Conservation (phyloP, 2,888 invertebrate genomes). For the Vannuccia rotundouncinata region DNA sequence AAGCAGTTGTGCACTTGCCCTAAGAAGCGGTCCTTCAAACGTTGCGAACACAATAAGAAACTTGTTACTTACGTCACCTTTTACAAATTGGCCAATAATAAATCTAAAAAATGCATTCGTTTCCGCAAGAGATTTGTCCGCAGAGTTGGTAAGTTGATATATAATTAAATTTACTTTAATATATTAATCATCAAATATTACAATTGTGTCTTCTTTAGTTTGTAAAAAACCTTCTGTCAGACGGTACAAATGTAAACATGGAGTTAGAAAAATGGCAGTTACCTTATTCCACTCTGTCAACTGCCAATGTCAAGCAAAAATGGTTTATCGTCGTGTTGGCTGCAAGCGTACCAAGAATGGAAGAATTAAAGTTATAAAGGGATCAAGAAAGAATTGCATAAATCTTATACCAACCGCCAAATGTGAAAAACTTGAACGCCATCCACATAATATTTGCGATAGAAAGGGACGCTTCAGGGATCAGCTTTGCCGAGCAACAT, state of each 20-base stretch:
- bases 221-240: background rate
- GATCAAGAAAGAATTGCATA: background rate
- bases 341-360: background rate
- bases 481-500: background rate
- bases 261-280: background rate
- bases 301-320: background rate
- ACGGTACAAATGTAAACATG: background rate
- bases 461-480: slow-evolving; percentile 1
- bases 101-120: background rate
- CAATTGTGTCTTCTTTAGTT: background rate
- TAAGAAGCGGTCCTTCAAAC: background rate
- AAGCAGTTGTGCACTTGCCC: background rate
- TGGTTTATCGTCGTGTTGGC: background rate
- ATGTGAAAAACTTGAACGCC: background rate
- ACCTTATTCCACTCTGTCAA: background rate
- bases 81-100: background rate
- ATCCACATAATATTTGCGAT: slow-evolving; percentile 19
- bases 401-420: slow-evolving; percentile 1
- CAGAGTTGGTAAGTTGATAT: background rate
- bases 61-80: background rate
- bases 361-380: too few species aligned
- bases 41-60: background rate
- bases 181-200: background rate
- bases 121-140: background rate
- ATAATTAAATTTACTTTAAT: too few species aligned